These are phyloP conservation scores for Eugnorisma glareosa DNA, from an alignment of 2,888 invertebrate species.

Conservation along the genomic window DNA sequence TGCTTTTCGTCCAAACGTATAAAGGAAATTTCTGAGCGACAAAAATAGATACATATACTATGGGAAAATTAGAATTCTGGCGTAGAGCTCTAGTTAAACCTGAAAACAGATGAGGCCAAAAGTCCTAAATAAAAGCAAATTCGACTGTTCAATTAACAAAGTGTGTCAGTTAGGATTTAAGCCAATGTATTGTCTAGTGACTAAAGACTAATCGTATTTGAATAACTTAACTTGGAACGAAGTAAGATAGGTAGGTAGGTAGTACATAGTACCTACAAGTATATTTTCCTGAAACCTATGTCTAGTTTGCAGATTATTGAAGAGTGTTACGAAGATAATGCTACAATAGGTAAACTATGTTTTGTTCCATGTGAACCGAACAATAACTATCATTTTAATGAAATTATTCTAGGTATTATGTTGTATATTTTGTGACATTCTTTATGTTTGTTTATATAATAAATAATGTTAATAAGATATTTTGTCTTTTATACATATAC, in stretches of 20 bases:
- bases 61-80: not conserved
- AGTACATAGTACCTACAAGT: no score
- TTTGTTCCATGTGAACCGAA: not conserved
- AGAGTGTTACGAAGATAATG: not conserved
- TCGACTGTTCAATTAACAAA: not conserved
- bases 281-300: no score
- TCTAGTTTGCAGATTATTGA: no score
- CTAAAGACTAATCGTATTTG: constrained; percentile 9
- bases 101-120: not conserved
- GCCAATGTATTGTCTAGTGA: not conserved
- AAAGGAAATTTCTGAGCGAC: not conserved
- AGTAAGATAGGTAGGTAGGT: not conserved
- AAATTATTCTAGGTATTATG: not conserved
- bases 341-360: not conserved
- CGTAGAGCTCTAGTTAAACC: not conserved
- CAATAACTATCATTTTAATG: not conserved
- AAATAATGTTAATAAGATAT: constrained; percentile 13
- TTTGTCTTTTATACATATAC: not conserved
- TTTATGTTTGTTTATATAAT: constrained; percentile 4
- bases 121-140: not conserved
- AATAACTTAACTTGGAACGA: not conserved
- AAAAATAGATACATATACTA: not conserved
- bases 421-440: not conserved
- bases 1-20: no score
- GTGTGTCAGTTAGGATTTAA: not conserved